Conservation (phyloP, 2,888 invertebrate genomes). For the Oconnorella tubifera region DNA sequence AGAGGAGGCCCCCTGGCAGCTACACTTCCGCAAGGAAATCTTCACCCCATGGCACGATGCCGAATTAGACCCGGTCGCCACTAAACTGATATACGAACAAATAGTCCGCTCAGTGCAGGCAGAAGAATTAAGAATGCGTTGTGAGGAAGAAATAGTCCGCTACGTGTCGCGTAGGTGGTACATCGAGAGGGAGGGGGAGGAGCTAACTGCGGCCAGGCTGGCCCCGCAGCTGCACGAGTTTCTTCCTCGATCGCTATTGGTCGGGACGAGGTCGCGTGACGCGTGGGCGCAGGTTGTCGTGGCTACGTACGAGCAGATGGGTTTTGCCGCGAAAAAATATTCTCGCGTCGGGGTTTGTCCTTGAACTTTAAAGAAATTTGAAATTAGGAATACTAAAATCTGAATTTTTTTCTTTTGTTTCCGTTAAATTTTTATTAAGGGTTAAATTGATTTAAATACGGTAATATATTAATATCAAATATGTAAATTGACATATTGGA, state of each 20-base stretch:
- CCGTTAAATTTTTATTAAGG: too few species aligned
- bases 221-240: constrained; percentile 26
- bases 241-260: constrained; percentile 20
- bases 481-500: too few species aligned
- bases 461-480: too few species aligned
- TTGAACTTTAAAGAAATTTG: too few species aligned
- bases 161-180: constrained; percentile 30
- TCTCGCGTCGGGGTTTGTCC: constrained; percentile 6
- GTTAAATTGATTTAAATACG: too few species aligned
- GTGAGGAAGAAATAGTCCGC: constrained; percentile 31
- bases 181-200: constrained; percentile 25
- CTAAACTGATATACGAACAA: constrained; percentile 35
- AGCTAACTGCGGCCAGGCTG: constrained; percentile 31
- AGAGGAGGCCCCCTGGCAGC: constrained; percentile 36
- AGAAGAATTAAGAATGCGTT: constrained; percentile 9
- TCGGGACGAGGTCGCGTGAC: constrained; percentile 16
- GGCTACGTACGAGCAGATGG: constrained; percentile 25
- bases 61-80: constrained; percentile 25
- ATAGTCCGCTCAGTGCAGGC: constrained; percentile 29
- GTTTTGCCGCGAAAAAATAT: constrained; percentile 16
- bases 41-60: constrained; percentile 39
- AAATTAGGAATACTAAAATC: too few species aligned
- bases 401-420: too few species aligned
- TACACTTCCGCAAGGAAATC: constrained; percentile 37
- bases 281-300: constrained; percentile 33